These are phyloP conservation scores for Anableps anableps DNA, from an alignment of 2,797 vertebrate species.

Conservation along the genomic window DNA sequence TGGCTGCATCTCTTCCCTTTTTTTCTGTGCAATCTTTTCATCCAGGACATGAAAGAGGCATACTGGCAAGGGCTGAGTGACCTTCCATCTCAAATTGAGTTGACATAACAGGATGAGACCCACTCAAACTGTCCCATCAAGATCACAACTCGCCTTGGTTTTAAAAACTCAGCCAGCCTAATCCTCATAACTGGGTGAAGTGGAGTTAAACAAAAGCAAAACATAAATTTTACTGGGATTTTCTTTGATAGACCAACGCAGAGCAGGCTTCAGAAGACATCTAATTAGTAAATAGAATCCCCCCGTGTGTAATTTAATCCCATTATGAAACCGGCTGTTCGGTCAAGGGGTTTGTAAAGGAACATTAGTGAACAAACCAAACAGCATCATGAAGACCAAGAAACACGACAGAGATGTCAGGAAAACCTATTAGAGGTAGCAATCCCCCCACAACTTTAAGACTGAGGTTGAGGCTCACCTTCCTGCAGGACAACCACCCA, in stretches of 20 bases:
- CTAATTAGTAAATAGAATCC: no score
- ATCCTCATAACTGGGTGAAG: neutral
- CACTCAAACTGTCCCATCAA: constrained; percentile 23
- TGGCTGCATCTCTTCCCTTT: neutral
- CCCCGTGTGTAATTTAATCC: no score
- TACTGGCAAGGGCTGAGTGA: constrained; percentile 16
- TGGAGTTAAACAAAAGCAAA: neutral
- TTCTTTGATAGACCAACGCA: neutral
- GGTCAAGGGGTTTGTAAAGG: no score
- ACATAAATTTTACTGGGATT: neutral
- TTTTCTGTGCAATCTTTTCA: constrained; percentile 23
- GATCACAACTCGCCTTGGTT: constrained; percentile 11
- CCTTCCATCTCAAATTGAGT: constrained; percentile 25
- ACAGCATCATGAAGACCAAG: neutral
- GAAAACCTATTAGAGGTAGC: no score
- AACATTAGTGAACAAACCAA: neutral
- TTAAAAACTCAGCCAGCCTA: neutral
- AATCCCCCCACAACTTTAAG: no score
- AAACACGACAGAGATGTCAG: neutral
- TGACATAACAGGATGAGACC: constrained; percentile 46
- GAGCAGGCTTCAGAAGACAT: no score
- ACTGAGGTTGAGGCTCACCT: no score
- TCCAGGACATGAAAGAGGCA: constrained; percentile 26
- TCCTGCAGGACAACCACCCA: no score
- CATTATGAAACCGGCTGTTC: no score